Conservation (phyloP, 2,797 vertebrate genomes). For the Diplodus puntazzo region DNA sequence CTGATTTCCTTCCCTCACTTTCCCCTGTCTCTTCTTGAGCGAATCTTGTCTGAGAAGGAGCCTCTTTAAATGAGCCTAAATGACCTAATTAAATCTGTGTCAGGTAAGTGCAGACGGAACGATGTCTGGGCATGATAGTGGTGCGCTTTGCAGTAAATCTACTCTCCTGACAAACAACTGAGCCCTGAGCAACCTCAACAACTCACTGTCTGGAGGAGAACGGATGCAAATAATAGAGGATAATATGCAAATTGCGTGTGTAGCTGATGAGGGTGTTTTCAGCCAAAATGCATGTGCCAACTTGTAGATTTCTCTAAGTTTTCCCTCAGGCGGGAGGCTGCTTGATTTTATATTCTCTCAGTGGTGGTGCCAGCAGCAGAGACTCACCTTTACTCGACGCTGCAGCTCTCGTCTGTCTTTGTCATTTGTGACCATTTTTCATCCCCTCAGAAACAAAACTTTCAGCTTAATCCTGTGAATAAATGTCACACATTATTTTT, state of each 20-base stretch:
- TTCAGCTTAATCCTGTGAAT: conserved; percentile 3
- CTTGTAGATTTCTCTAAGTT: background rate
- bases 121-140: too few relatives aligned
- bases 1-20: background rate
- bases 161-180: too few relatives aligned
- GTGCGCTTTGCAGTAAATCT: too few relatives aligned
- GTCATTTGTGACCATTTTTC: conserved; percentile 13
- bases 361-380: conserved; percentile 13
- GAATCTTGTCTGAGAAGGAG: background rate
- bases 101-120: background rate
- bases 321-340: background rate
- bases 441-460: background rate
- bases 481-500: conserved; percentile 26
- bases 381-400: background rate
- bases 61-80: background rate
- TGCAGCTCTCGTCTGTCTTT: conserved; percentile 16
- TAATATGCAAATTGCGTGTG: background rate
- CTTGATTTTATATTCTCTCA: conserved; percentile 26
- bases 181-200: too few relatives aligned
- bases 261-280: background rate
- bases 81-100: background rate
- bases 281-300: background rate
- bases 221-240: too few relatives aligned
- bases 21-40: background rate
- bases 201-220: too few relatives aligned